Base-by-base conservation (phyloP, 2,797 vertebrate genomes). In the Parauchenoglanis punctatus region DNA sequence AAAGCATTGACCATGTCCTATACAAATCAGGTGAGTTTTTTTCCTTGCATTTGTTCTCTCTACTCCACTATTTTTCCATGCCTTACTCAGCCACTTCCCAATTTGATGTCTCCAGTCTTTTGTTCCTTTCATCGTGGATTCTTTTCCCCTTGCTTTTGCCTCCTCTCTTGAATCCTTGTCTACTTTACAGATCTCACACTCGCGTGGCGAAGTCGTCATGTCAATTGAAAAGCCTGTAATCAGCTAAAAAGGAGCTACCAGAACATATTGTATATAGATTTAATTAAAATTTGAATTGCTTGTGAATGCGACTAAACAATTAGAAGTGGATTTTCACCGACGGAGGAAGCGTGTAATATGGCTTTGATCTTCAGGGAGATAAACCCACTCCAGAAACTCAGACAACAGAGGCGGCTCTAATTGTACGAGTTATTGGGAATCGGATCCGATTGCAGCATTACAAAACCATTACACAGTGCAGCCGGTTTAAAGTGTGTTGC, bases 231-330 rank as follows among this genome's bases (percentile, higher is more conserved):
- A 61, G 23, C 58, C 12, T 2, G 0, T n/a, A 81, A 61, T n/a
- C 35, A 61, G 20, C n/a, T 6, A 7, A 80, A 52, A n/a, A 75
- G 31, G 7, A 54, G 63, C 83, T 86, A 58, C 35, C 25, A 82
- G 7, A 72, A 56, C 18, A 86, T 58, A 76, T 7, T 83, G 58
- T 56, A 63, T 86, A 89, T 86, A 76, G 82, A 89, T 89, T 88
- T 52, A 83, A 85, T 90, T 88, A 85, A 83, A 89, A 65, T 35
- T 65, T 76, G 83, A 83, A 90, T 88, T 72, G 85, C 87, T 85
- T 88, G 63, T 83, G 65, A 72, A 89, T 56, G 88, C 67, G n/a
- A 85, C 82, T 59, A 86, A 86, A 72, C 84, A 89, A 90, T 89
- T 89, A 90, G 68, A 59, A 85, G 86, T 83, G 77, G 72, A 88